Conservation (phyloP, 2,113 vertebrate genomes). For the Oxygymnocypris stewartii region DNA sequence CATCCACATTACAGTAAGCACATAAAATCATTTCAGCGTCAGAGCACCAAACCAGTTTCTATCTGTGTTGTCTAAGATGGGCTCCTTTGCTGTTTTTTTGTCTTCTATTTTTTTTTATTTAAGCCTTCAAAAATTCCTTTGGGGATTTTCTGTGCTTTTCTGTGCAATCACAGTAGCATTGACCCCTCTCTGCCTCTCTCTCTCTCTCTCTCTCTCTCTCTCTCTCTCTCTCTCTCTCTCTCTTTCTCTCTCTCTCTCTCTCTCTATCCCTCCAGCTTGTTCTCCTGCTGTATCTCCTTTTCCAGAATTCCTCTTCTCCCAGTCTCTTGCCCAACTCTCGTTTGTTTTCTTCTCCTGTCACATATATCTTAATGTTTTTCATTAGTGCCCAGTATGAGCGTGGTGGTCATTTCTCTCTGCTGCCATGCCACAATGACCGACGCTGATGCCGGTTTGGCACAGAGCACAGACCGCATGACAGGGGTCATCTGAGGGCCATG, state of each 20-base stretch:
- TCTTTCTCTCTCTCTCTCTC: slow-evolving; percentile 41
- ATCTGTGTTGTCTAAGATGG: slow-evolving; percentile 54
- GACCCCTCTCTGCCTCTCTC: slow-evolving; percentile 51
- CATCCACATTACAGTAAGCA: not conserved
- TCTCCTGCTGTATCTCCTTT: not conserved
- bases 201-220: slow-evolving; percentile 44
- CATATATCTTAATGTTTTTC: slow-evolving; percentile 33
- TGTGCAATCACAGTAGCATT: slow-evolving; percentile 69
- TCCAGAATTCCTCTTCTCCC: slow-evolving; percentile 7
- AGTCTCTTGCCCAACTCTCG: slow-evolving; percentile 37
- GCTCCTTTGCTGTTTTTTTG: not conserved
- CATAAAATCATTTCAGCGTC: slow-evolving; percentile 7
- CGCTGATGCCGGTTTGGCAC: slow-evolving; percentile 40
- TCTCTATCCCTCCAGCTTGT: not conserved
- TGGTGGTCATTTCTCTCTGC: slow-evolving; percentile 3
- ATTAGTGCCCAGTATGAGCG: slow-evolving; percentile 21
- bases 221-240: not conserved
- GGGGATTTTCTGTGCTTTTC: slow-evolving; percentile 74
- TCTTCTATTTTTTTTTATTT: slow-evolving; percentile 65
- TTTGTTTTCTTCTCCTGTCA: not conserved
- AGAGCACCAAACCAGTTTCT: not conserved
- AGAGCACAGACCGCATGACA: slow-evolving; percentile 36
- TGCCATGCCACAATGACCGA: slow-evolving; percentile 24
- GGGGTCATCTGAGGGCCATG: slow-evolving; percentile 50
- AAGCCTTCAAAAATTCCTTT: slow-evolving; percentile 77